Percentiles rank a stretch among this genome's conserved stretches.
phyloP scores from a whole-genome alignment of 2,888 invertebrate genomes.

The Polydrusus cervinus region DNA sequence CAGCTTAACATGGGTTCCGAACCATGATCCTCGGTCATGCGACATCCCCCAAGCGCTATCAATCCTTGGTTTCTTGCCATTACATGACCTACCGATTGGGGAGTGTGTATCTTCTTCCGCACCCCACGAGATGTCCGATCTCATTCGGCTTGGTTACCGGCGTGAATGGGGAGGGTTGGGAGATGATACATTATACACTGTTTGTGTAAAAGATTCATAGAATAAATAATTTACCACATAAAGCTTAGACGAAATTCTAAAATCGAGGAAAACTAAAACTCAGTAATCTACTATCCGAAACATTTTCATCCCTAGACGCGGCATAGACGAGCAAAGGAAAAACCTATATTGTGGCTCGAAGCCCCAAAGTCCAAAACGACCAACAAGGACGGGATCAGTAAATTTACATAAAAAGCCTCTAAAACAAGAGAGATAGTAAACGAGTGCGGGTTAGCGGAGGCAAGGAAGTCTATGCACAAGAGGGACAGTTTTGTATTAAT shows the following conservation, averaged over 20 bases:
- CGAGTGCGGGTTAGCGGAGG: conserved; percentile 19
- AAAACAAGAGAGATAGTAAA: conserved; percentile 43
- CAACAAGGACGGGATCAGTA: conserved; percentile 42
- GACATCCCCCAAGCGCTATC: too few relatives aligned
- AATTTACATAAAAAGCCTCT: conserved; percentile 48
- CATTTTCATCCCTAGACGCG: conserved; percentile 12
- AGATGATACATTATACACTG: too few relatives aligned
- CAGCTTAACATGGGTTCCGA: too few relatives aligned
- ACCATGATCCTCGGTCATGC: too few relatives aligned
- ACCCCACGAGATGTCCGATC: too few relatives aligned
- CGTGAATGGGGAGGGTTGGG: too few relatives aligned
- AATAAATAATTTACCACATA: too few relatives aligned
- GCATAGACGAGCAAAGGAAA: conserved; percentile 27
- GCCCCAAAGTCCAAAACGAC: conserved; percentile 37
- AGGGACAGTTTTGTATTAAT: conserved; percentile 65
- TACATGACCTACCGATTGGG: too few relatives aligned
- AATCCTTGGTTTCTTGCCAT: too few relatives aligned
- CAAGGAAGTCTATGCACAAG: conserved; percentile 62
- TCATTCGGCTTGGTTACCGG: too few relatives aligned
- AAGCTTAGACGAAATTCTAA: background rate
- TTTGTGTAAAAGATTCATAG: too few relatives aligned
- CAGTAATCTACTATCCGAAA: conserved; percentile 1
- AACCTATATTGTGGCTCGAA: conserved; percentile 38
- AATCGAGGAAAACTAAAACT: conserved; percentile 7
- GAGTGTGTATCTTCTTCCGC: too few relatives aligned